A percentile compares a stretch with the other conserved stretches of the same genome.
These are phyloP conservation scores for Papilio protenor DNA, from an alignment of 2,888 invertebrate species.

Conservation along the genomic window DNA sequence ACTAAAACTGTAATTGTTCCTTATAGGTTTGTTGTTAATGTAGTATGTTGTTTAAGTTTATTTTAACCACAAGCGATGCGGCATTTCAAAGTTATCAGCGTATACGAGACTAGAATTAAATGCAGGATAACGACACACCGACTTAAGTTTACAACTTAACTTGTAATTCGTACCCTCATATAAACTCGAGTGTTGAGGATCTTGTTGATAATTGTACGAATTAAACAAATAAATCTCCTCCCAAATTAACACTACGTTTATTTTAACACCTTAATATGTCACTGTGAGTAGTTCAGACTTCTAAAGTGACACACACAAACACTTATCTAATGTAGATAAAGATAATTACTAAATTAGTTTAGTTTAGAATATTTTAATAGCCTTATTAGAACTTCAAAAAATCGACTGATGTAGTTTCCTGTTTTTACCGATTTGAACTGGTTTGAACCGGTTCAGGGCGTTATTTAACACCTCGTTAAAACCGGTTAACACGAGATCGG, in stretches of 20 bases:
- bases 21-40: neutral
- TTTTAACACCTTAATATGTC: conserved; percentile 30
- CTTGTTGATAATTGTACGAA: conserved; percentile 30
- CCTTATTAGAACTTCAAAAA: conserved; percentile 50
- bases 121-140: conserved; percentile 11
- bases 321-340: neutral
- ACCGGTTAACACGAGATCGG: conserved; percentile 50
- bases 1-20: neutral
- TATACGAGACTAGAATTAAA: conserved; percentile 12
- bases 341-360: neutral
- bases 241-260: conserved; percentile 39
- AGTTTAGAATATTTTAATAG: neutral
- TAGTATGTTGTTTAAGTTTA: neutral
- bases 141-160: conserved; percentile 2
- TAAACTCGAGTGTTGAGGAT: conserved; percentile 23
- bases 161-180: conserved; percentile 15
- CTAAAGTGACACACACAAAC: neutral
- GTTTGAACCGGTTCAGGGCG: conserved; percentile 59
- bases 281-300: conserved; percentile 10
- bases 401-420: conserved; percentile 58
- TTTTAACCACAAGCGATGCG: neutral
- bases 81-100: neutral
- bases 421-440: conserved; percentile 57
- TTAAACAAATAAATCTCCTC: conserved; percentile 35
- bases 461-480: conserved; percentile 68